Evolutionary conservation across 2,888 invertebrate genomes (phyloP).

Genomic region (Saturnia pavonia): DNA sequence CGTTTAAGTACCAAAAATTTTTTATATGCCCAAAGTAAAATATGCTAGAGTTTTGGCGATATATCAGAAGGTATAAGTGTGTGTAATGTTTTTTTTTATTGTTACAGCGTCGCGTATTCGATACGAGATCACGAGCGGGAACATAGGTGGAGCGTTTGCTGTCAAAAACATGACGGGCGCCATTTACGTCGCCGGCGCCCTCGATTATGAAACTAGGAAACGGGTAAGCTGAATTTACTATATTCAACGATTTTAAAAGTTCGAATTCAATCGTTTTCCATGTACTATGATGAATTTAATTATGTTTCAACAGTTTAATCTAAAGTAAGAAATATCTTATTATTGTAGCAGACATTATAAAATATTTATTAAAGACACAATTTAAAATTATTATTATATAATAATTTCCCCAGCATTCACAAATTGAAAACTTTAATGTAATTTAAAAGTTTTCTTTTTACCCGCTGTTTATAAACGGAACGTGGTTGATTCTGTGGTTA

Average conservation of each 20-base stretch:
- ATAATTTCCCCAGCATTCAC: background rate
- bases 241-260: background rate
- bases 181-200: constrained; percentile 97
- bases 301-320: background rate
- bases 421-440: background rate
- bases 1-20: too few relatives aligned
- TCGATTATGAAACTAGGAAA: constrained; percentile 98
- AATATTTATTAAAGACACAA: background rate
- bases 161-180: constrained; percentile 99
- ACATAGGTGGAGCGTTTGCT: constrained; percentile 98
- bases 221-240: constrained; percentile 85
- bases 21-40: too few relatives aligned
- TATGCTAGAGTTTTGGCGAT: background rate
- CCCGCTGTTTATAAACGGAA: background rate
- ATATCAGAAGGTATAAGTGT: background rate
- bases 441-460: background rate
- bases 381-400: background rate
- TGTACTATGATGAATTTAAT: background rate
- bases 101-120: constrained; percentile 97
- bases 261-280: background rate
- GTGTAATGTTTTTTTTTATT: constrained; percentile 39
- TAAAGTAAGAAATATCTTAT: background rate
- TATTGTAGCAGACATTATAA: background rate
- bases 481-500: background rate
- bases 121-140: constrained; percentile 99